Base-by-base conservation (phyloP, 2,797 vertebrate genomes). In the Australoheros facetus region DNA sequence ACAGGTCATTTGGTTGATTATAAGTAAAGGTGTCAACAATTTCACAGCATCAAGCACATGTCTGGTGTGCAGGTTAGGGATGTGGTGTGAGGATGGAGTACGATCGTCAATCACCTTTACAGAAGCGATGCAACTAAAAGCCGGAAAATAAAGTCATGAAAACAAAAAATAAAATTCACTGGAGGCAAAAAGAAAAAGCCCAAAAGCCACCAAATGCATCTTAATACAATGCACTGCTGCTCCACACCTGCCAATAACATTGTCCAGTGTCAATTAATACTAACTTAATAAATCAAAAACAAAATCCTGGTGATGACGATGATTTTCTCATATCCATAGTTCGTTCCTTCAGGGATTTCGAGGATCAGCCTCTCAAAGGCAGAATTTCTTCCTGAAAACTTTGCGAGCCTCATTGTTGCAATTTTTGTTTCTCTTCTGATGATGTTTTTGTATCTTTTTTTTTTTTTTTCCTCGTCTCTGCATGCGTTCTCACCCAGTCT, bases 201-300 rank as follows among this genome's bases (percentile, higher is more conserved):
- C 95, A 95, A 94, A 96, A 96, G 96, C 97, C 92, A 92, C 91
- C 91, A 82, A 91, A 93, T 93, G 92, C 93, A 95, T 94, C 91
- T 85, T 86, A 81, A 92, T 87, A 91, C 83, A 93, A 95, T 91
- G 91, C 92, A 93, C 96, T 96, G 95, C 96, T 96, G 95, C 96
- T 97, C 95, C 96, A 96, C 95, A 96, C 95, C 93, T 95, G 95
- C 96, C 95, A 96, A 92, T 94, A 95, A 95, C 94, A 93, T 92
- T 96, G 96, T 98, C 97, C 98, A 99, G 98, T 98, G 98, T 98
- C 96, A 95, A 96, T 95, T 95, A 96, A 97, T 97, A 97, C 97
- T 94, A 94, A 96, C 85, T 92, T 91, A 93, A 88, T 91, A 92
- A 91, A 83, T 89, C 88, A 89, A 91, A 93, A 87, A 92, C 88